A percentile compares a stretch with the other conserved stretches of the same genome.
Evolutionary conservation across 2,113 vertebrate genomes (phyloP).

Genomic region (Heterochromis multidens): DNA sequence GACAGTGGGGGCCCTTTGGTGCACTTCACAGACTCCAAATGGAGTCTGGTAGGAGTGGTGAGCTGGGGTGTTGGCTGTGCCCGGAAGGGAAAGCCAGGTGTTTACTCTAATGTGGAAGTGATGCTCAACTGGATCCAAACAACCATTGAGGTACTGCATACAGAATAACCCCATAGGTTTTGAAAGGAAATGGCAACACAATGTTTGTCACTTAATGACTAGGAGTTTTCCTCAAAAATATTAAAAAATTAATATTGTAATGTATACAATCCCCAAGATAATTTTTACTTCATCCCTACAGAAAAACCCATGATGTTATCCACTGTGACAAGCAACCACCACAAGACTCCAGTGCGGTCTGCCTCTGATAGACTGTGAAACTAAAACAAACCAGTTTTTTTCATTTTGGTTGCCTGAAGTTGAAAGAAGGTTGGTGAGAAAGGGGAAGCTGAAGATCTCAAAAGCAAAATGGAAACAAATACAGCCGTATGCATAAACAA

Average conservation of each 20-base stretch:
- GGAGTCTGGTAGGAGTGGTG: slow-evolving; percentile 85
- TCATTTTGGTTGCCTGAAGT: not conserved
- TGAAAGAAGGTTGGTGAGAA: not conserved
- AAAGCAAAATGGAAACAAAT: not conserved
- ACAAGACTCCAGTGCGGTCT: not conserved
- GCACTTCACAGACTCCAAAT: slow-evolving; percentile 38
- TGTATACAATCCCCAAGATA: not conserved
- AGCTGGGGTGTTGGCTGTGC: slow-evolving; percentile 93
- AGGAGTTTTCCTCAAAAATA: not conserved
- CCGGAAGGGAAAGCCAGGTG: slow-evolving; percentile 73
- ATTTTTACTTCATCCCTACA: slow-evolving; percentile 6
- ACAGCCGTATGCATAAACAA: not conserved
- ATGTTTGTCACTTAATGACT: not conserved
- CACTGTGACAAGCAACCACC: not conserved
- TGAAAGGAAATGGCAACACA: not conserved
- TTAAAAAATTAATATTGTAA: not conserved
- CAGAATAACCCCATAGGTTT: not conserved
- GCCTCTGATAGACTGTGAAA: not conserved
- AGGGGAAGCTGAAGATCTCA: not conserved
- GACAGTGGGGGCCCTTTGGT: slow-evolving; percentile 92
- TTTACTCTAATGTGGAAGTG: slow-evolving; percentile 81
- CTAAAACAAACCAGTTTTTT: not conserved
- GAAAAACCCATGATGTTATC: slow-evolving; percentile 52
- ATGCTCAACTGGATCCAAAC: slow-evolving; percentile 84
- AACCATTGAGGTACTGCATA: slow-evolving; percentile 73